phyloP scores from a whole-genome alignment of 1,140 invertebrate species.

The Euglossa dilemma region DNA sequence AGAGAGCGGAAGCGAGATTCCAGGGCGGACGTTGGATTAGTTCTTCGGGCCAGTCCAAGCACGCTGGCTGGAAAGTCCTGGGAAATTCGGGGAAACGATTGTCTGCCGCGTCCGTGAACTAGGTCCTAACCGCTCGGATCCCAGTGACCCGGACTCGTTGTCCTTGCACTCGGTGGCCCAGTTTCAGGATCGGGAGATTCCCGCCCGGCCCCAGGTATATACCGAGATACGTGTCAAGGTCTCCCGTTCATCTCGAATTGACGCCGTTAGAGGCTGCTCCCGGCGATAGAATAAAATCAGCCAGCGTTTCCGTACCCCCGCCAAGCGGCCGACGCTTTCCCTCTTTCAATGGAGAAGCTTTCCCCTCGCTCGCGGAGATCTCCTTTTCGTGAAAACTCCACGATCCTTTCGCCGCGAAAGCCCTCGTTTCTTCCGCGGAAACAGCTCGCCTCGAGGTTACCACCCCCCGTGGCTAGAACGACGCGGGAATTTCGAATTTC shows the following conservation, averaged over 20 bases:
- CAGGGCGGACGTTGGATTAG: neutral
- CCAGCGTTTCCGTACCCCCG: neutral
- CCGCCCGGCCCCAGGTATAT: slow-evolving; percentile 64
- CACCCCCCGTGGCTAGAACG: too few species aligned
- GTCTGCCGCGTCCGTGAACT: slow-evolving; percentile 66
- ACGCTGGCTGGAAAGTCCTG: neutral
- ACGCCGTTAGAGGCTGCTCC: slow-evolving; percentile 16
- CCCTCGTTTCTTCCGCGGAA: too few species aligned
- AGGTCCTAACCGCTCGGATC: slow-evolving; percentile 60
- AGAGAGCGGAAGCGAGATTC: neutral
- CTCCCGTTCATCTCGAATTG: slow-evolving; percentile 52
- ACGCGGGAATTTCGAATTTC: too few species aligned
- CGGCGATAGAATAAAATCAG: slow-evolving; percentile 19
- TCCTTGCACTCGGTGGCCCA: slow-evolving; percentile 79
- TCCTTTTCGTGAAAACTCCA: neutral
- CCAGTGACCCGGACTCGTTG: slow-evolving; percentile 73
- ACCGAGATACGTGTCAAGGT: slow-evolving; percentile 78
- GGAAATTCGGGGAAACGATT: slow-evolving; percentile 36
- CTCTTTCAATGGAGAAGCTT: neutral
- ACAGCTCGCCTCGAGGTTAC: too few species aligned
- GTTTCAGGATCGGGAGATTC: slow-evolving; percentile 73
- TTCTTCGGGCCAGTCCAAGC: neutral
- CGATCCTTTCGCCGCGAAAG: neutral
- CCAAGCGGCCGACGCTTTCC: neutral
- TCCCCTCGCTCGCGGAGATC: too few species aligned